A percentile compares a stretch with the other conserved stretches of the same genome.
These are phyloP conservation scores for Lateolabrax maculatus DNA, from an alignment of 2,797 vertebrate species.

Conservation along the genomic window DNA sequence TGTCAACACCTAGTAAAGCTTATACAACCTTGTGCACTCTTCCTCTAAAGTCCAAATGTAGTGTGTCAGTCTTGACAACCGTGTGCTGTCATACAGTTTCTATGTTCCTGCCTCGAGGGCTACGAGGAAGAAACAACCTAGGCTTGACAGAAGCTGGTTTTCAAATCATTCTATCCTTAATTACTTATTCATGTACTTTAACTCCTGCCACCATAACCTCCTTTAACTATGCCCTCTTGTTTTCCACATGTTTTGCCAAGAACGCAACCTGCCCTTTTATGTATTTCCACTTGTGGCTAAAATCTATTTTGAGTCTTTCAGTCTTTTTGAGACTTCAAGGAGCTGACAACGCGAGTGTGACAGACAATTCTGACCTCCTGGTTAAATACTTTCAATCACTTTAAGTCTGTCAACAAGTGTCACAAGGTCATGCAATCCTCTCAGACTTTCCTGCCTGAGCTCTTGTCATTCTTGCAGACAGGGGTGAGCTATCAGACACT, in stretches of 20 bases:
- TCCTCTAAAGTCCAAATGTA: constrained; percentile 33
- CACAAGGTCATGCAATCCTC: constrained; percentile 65
- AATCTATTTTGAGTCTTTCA: constrained; percentile 40
- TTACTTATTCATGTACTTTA: constrained; percentile 68
- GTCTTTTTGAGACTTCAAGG: constrained; percentile 16
- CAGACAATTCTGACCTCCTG: constrained; percentile 49
- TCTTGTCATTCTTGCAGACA: constrained; percentile 45
- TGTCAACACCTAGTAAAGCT: constrained; percentile 51
- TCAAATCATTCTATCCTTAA: constrained; percentile 63
- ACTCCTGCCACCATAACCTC: constrained; percentile 58
- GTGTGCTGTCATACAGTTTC: constrained; percentile 27
- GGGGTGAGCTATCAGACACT: constrained; percentile 45
- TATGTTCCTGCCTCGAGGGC: constrained; percentile 26
- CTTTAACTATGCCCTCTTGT: constrained; percentile 69
- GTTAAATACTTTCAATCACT: constrained; percentile 70
- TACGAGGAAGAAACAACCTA: constrained; percentile 32
- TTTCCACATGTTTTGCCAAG: constrained; percentile 71
- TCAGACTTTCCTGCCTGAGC: constrained; percentile 49
- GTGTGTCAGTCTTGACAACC: constrained; percentile 37
- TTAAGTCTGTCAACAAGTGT: constrained; percentile 72
- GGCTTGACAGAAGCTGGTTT: constrained; percentile 55
- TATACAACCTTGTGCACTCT: constrained; percentile 36
- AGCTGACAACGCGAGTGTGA: constrained; percentile 39
- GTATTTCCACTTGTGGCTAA: constrained; percentile 58
- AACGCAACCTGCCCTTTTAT: constrained; percentile 56